Percentiles rank a stretch among this genome's conserved stretches.
These are phyloP conservation scores for Tachycineta bicolor DNA, from an alignment of 2,113 vertebrate species.

Conservation along the genomic window DNA sequence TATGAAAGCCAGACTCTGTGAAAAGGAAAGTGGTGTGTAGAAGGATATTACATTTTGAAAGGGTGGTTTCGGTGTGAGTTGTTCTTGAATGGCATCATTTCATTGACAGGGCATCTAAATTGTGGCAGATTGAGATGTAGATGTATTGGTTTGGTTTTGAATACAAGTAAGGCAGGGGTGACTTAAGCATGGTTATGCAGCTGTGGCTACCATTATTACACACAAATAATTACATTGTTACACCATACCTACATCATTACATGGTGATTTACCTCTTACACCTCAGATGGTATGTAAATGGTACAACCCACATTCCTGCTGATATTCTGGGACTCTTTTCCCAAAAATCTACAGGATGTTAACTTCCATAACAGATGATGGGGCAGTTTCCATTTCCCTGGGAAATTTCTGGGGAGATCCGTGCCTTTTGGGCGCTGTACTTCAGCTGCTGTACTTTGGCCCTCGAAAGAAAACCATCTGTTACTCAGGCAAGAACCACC, in stretches of 20 bases:
- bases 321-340: neutral
- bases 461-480: neutral
- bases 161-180: neutral
- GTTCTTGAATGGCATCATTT: neutral
- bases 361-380: neutral
- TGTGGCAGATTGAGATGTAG: neutral
- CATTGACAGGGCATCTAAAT: neutral
- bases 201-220: neutral
- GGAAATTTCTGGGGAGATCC: neutral
- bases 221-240: neutral
- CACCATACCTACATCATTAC: neutral
- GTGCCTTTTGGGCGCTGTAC: neutral
- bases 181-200: neutral
- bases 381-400: neutral
- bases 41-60: neutral
- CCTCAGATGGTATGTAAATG: neutral
- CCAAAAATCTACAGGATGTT: neutral
- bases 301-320: neutral
- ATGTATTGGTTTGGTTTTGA: neutral
- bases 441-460: neutral
- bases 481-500: neutral
- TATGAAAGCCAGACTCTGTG: neutral
- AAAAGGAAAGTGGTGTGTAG: neutral
- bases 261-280: neutral
- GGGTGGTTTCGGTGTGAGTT: neutral